Conservation (phyloP, 2,888 invertebrate genomes). For the Nemurella pictetii region DNA sequence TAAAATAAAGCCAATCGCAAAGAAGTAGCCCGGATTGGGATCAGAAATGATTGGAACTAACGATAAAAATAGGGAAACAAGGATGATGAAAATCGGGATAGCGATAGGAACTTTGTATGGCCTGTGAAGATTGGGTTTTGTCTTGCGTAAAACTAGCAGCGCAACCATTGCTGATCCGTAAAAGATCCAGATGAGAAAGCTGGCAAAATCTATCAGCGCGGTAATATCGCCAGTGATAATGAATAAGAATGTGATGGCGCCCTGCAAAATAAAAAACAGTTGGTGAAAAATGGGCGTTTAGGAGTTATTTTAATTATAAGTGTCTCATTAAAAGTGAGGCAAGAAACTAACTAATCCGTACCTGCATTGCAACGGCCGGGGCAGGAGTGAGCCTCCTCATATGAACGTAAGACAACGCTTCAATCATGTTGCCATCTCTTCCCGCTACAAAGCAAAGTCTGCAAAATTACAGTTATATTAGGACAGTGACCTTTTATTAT, state of each 20-base stretch:
- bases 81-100: constrained; percentile 72
- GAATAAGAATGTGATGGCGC: constrained; percentile 68
- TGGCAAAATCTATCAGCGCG: constrained; percentile 80
- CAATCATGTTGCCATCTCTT: constrained; percentile 77
- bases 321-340: too few relatives aligned
- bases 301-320: too few relatives aligned
- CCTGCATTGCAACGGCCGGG: constrained; percentile 81
- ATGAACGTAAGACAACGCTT: constrained; percentile 78
- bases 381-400: constrained; percentile 73
- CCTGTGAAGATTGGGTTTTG: constrained; percentile 66
- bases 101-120: constrained; percentile 75
- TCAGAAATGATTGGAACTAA: constrained; percentile 74
- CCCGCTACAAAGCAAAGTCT: constrained; percentile 84
- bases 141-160: constrained; percentile 70
- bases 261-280: constrained; percentile 45
- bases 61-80: constrained; percentile 72
- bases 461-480: constrained; percentile 44
- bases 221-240: constrained; percentile 74
- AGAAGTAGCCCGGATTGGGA: constrained; percentile 75
- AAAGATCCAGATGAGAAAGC: constrained; percentile 86
- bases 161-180: constrained; percentile 83
- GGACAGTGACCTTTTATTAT: too few relatives aligned
- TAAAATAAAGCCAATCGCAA: constrained; percentile 71
- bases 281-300: background rate
- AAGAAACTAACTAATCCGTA: too few relatives aligned